These are phyloP conservation scores for Nerophis ophidion DNA, from an alignment of 2,113 vertebrate species.

Conservation along the genomic window DNA sequence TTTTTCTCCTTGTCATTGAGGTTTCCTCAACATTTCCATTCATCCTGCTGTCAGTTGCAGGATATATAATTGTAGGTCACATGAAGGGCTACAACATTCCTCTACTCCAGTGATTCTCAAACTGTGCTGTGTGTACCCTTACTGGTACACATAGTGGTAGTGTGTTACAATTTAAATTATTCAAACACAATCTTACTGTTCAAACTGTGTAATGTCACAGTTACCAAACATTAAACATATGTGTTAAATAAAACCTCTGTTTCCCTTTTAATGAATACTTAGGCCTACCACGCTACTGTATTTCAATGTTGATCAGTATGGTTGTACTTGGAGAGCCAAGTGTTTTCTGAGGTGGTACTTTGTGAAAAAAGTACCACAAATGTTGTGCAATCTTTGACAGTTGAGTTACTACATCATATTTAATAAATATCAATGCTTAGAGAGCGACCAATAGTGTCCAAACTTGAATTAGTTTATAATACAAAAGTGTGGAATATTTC, in stretches of 20 bases:
- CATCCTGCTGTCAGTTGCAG: conserved; percentile 47
- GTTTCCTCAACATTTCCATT: conserved; percentile 27
- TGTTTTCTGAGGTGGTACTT: too few relatives aligned
- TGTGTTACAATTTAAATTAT: too few relatives aligned
- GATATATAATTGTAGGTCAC: conserved; percentile 65
- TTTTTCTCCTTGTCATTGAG: conserved; percentile 22
- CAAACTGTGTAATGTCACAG: too few relatives aligned
- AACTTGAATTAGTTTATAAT: conserved; percentile 20
- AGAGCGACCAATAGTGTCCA: conserved; percentile 50
- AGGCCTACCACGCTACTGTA: too few relatives aligned
- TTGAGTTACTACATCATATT: conserved; percentile 41
- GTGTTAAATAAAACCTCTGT: too few relatives aligned
- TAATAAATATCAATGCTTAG: conserved; percentile 43
- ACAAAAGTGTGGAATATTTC: not conserved
- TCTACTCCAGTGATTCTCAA: conserved; percentile 22
- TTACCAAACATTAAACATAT: too few relatives aligned
- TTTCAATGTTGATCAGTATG: too few relatives aligned
- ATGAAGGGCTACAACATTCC: conserved; percentile 61
- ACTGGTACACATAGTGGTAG: too few relatives aligned
- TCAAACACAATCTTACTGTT: too few relatives aligned
- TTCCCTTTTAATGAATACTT: too few relatives aligned
- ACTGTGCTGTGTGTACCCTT: too few relatives aligned
- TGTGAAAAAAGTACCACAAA: conserved; percentile 13
- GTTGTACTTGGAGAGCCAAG: too few relatives aligned
- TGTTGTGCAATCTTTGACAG: conserved; percentile 71